Base-by-base conservation (phyloP, 2,888 invertebrate genomes). In the Colletes collaris region DNA sequence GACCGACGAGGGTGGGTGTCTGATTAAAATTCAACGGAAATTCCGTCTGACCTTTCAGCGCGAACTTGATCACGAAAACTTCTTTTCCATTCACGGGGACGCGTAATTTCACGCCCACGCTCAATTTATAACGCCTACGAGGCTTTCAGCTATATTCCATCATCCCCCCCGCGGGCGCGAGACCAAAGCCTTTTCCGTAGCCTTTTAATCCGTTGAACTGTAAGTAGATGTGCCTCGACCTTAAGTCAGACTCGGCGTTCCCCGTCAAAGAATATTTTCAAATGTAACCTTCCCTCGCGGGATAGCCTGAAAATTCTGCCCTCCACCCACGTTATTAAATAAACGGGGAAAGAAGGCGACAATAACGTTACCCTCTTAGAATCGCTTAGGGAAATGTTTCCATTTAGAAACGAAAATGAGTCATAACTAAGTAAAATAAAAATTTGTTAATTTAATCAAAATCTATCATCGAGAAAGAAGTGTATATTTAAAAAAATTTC, bases 1-100 rank as follows among this genome's bases (percentile, higher is more conserved):
- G 13, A 37, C 10, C n/a, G 50, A 5, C 27, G 58, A 4, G 2
- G 7, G 40, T 10, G 19, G 11, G 11, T n/a, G 27, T 59, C 27
- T 67, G 60, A 73, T 68, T 74, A 62, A 67, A 74, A 68, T 62
- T 59, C 50, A 11, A n/a, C 19, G 37, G 56, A 64, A 37, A 64
- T 64, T 58, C 72, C 53, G 19, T 67, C n/a, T 44, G 62, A 55
- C 67, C 74, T 74, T 63, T 74, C 63, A 68, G 67, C 62, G 19
- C 27, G 52, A 52, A 35, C 66, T 67, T 37, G 55, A 65, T 65
- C 65, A 35, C 46, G 65, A 52, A 16, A 59, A 59, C 65, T 59
- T 27, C 11, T 58, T 56, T 76, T 69, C 59, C 70, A 65, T 70
- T 65, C 75, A 49, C 10, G 37, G 37, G 44, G 11, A 35, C 56